Percentiles rank a stretch among this genome's conserved stretches.
These are phyloP conservation scores for Pogonocherus hispidulus DNA, from an alignment of 2,888 invertebrate genomes.

Conservation along the genomic window DNA sequence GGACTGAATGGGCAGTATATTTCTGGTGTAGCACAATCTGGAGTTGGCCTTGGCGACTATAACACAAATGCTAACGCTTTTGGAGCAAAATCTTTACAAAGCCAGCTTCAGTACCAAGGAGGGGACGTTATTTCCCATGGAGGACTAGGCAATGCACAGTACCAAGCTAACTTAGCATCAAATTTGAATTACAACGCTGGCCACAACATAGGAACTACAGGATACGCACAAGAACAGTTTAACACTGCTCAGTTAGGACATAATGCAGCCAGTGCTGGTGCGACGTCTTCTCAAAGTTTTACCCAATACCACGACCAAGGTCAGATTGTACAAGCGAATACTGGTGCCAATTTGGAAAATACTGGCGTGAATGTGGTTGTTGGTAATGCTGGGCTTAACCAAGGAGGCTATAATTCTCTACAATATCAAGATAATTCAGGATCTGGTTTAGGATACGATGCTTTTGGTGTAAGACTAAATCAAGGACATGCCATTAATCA, in stretches of 20 bases:
- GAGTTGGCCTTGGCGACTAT: constrained; percentile 13
- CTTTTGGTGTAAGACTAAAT: not conserved
- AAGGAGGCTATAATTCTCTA: not conserved
- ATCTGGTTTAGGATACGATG: not conserved
- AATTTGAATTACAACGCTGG: not conserved
- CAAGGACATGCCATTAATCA: not conserved
- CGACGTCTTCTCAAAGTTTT: not conserved
- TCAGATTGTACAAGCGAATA: not conserved
- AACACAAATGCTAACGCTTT: constrained; percentile 4
- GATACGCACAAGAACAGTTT: not conserved
- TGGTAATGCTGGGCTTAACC: not conserved
- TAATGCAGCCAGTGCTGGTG: not conserved
- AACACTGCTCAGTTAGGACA: not conserved
- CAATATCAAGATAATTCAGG: constrained; percentile 14
- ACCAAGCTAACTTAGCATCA: not conserved
- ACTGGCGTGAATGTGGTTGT: not conserved
- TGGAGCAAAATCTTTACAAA: constrained; percentile 24
- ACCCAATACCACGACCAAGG: not conserved
- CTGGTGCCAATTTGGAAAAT: not conserved
- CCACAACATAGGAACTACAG: not conserved
- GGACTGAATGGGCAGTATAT: not conserved
- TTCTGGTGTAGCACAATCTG: not conserved
- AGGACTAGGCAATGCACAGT: not conserved
- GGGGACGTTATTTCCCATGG: not conserved
- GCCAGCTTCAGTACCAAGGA: not conserved